Evolutionary conservation across 2,797 vertebrate species (phyloP), one percentile per base, ranked within the genome.

Genomic region (Lagocephalus sceleratus): DNA sequence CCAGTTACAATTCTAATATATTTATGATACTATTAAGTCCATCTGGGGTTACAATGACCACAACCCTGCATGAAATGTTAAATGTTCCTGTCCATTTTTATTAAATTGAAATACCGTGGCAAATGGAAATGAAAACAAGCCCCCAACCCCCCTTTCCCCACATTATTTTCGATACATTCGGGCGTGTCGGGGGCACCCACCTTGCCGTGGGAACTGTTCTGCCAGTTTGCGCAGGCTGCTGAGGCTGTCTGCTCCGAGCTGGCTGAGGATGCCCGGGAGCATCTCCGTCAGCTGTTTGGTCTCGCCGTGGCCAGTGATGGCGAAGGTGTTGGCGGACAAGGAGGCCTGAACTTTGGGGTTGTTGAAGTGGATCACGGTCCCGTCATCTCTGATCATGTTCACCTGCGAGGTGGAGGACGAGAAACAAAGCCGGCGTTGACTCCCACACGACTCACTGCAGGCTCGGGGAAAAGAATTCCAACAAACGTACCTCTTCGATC

Each of bases 261-360:
- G 95, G 84, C 94, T 98, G 80, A 97, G 93, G 85, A 98, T 97
- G 72, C 95, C 95, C 1, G 95, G 95, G 58, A 98, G 93, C 95
- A 98, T 96, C 92, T 98, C 94, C 54, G 95, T 97, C 82, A 98
- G 93, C 84, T 94, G 95, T 90, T 98, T 97, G 81, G 92, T 94
- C 86, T 97, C 95, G 56, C 94, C 95, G 56, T 97, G 95, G 75
- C 95, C 95, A 22, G 94, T 98, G 86, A 98, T 95, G 71, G 94
- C 94, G 70, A 98, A 98, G 52, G 95, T 98, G 82, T 98, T 98
- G 79, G 95, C 95, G 25, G 95, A 96, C 50, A 98, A 91, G 57
- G 95, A 98, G 49, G 95, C 95, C 63, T 98, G 95, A 75, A 98
- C 95, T 92, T 97, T 98, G 81, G 95, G 95, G 79, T 98, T 97